Percentiles rank a stretch among this genome's conserved stretches.
These are phyloP conservation scores for Pterocles orientalis DNA, from an alignment of 2,113 vertebrate species.

Conservation along the genomic window DNA sequence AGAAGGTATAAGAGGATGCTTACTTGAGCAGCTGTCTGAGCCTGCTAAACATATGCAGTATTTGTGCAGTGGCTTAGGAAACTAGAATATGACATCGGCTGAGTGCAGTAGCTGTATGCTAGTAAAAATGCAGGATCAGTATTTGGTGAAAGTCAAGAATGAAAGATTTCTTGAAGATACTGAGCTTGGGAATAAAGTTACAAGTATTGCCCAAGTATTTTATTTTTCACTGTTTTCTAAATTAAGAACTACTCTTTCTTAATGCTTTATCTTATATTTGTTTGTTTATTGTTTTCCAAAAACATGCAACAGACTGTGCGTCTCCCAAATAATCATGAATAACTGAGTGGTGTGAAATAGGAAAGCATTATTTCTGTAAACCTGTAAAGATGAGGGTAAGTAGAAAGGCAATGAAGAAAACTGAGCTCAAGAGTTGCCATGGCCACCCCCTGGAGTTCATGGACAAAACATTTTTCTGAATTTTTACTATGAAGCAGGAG, in stretches of 20 bases:
- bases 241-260: background rate
- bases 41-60: background rate
- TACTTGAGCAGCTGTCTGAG: background rate
- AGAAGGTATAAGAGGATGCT: background rate
- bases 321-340: background rate
- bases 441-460: background rate
- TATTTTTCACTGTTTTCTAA: background rate
- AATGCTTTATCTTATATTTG: background rate
- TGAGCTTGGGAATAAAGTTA: background rate
- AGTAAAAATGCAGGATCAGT: background rate
- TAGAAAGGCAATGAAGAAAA: background rate
- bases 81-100: background rate
- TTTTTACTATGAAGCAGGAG: background rate
- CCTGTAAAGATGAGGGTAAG: background rate
- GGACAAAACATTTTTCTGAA: background rate
- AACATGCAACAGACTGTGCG: background rate
- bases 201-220: background rate
- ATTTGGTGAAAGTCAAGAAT: background rate
- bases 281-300: background rate
- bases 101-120: background rate
- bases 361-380: background rate
- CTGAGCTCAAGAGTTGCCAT: background rate
- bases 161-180: background rate
- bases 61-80: background rate
- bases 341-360: background rate